Percentiles rank a stretch among this genome's conserved stretches.
Evolutionary conservation across 2,797 vertebrate species (phyloP).

Genomic region (Pipistrellus pygmaeus): DNA sequence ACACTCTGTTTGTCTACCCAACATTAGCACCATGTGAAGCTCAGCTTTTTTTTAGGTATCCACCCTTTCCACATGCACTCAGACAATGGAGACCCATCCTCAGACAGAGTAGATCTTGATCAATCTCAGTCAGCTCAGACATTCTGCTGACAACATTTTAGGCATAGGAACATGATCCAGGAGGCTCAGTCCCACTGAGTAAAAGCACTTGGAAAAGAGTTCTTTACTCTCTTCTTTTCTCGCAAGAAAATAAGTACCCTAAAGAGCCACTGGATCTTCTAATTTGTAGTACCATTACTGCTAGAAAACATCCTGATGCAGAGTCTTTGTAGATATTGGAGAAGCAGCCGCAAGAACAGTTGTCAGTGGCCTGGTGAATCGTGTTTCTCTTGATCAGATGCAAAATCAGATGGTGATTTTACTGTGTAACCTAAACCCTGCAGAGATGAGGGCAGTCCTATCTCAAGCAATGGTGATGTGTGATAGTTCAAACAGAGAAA

Average conservation of each 20-base stretch:
- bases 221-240: not conserved
- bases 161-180: not conserved
- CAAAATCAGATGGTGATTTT: too few relatives aligned
- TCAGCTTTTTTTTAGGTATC: not conserved
- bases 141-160: not conserved
- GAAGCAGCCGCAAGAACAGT: slow-evolving; percentile 94
- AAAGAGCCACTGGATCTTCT: slow-evolving; percentile 92
- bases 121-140: not conserved
- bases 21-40: not conserved
- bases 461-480: too few relatives aligned
- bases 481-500: too few relatives aligned
- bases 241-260: not conserved
- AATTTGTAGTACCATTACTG: slow-evolving; percentile 93
- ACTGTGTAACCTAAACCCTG: too few relatives aligned
- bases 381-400: slow-evolving; percentile 97
- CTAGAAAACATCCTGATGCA: slow-evolving; percentile 96
- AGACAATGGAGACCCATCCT: not conserved
- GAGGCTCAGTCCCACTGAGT: not conserved
- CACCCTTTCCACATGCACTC: accelerated
- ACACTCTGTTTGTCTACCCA: not conserved
- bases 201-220: not conserved
- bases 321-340: slow-evolving; percentile 95
- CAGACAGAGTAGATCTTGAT: not conserved
- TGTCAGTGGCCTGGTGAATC: slow-evolving; percentile 97
- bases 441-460: too few relatives aligned